Base-by-base conservation (phyloP, 2,797 vertebrate genomes). In the Lates japonicus region DNA sequence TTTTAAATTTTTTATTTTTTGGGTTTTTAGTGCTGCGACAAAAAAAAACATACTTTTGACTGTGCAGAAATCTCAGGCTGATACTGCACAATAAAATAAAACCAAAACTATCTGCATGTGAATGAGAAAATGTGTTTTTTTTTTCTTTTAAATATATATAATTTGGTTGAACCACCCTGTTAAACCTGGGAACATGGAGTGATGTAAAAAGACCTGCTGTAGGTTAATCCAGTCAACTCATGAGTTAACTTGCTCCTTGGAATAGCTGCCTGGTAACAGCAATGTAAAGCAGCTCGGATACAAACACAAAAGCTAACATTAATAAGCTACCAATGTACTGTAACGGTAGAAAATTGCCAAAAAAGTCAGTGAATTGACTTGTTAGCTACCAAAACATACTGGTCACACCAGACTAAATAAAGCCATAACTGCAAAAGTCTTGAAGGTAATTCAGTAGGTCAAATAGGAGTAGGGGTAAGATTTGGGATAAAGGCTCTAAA, bases 401-500 rank as follows among this genome's bases (percentile, higher is more conserved):
- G 44, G 29, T 41, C 69, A 14, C 0, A 55, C 13, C 6, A 11
- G 60, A 29, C 9, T 29, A 66, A 63, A 73, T 35, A 3, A 52
- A 64, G 16, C 35, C 2, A 5, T 2, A 7, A 20, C 33, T 14
- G 42, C 25, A 51, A 69, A 73, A 54, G 54, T n/a, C 14, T 25
- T 49, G 6, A 17, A 8, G 3, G 19, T 6, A 19, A 33, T 48
- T 64, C 62, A 64, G 41, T 19, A 7, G 29, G 11, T 64, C 14
- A 41, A 71, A 73, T 20, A 37, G 12, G 12, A n/a, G n/a, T n/a
- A n/a, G 52, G 60, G 33, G 61, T 71, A 51, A 13, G 66, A 75
- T 51, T 79, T 85, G 54, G 3, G 31, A 58, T 70, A n/a, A 11
- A 64, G 80, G 72, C 63, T 72, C 80, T 83, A 82, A 63, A 87